Evolutionary conservation across 2,888 invertebrate genomes (phyloP).

Genomic region (Sinohyriopsis cumingii): DNA sequence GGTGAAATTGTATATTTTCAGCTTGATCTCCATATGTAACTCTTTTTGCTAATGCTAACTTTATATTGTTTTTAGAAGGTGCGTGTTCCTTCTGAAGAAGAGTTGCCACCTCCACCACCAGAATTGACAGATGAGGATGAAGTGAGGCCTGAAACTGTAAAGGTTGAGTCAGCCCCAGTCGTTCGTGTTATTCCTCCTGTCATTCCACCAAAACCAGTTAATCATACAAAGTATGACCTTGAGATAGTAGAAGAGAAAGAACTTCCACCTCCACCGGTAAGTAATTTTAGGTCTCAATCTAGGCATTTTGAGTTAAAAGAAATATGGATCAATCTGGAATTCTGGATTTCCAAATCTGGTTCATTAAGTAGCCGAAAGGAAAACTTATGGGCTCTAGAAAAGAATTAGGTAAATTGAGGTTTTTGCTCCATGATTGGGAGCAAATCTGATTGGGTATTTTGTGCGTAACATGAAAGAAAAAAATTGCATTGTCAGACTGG

Average conservation of each 20-base stretch:
- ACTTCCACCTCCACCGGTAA: constrained; percentile 51
- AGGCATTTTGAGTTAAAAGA: no score
- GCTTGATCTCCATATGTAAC: not conserved
- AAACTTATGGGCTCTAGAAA: no score
- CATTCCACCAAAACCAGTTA: not conserved
- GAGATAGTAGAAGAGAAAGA: constrained; percentile 25
- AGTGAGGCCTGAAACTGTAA: constrained; percentile 16
- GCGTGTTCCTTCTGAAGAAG: constrained; percentile 45
- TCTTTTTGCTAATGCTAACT: not conserved
- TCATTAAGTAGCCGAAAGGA: no score
- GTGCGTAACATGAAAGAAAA: no score
- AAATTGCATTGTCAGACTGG: no score
- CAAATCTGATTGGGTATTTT: no score
- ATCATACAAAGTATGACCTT: not conserved
- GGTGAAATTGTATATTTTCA: not conserved
- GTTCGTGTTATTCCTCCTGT: constrained; percentile 1
- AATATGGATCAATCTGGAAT: no score
- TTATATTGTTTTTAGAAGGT: no score
- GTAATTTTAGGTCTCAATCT: constrained; percentile 6
- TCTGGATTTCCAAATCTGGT: no score
- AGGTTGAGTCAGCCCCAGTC: constrained; percentile 6
- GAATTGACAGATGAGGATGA: constrained; percentile 48
- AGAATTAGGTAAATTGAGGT: no score
- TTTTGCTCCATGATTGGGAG: no score
- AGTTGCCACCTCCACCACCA: constrained; percentile 62